Evolutionary conservation across 2,888 invertebrate species (phyloP), one percentile per base, ranked within the genome.

Genomic region (Nymphalis c-album): DNA sequence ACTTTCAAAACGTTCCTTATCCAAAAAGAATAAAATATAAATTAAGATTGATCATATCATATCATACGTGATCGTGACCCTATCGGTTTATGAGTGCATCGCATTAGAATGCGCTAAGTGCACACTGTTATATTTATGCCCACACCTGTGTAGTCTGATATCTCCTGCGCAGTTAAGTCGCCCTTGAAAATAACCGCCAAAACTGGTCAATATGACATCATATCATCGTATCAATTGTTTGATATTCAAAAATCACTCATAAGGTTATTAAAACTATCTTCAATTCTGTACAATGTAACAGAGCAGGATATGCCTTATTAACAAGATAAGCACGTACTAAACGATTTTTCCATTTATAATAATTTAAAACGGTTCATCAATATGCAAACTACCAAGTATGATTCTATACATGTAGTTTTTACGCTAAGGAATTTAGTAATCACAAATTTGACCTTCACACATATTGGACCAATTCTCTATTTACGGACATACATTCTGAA

Each of bases 341-440:
- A 13, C 7, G 6, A 13, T 60, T 53, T 64, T 60, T 46, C 4
- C 1, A n/a, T 55, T 2, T 5, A 53, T 31, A 65, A 53, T 46
- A 31, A 53, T 48, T 46, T 48, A 50, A 16, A 46, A 8, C 17
- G 1, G 6, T 35, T n/a, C 20, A 57, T 66, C 20, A 40, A 61
- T 61, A 66, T 66, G 60, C 66, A 55, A 61, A 45, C n/a, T 35
- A 20, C 46, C 53, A 35, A 20, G 10, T 2, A 7, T 51, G 16
- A 51, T 40, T 18, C 61, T n/a, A 13, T 7, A 40, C 17, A 40
- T 62, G 51, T 55, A 53, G 48, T 18, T 55, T 6, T 47, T 48
- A 57, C 61, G 40, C 35, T 47, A 10, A 22, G 48, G 48, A 66
- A 57, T 61, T 55, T 47, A 26, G 10, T 31, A 18, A 22, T 40